Evolutionary conservation across 2,797 vertebrate genomes (phyloP).

Genomic region (Eulemur mongoz): DNA sequence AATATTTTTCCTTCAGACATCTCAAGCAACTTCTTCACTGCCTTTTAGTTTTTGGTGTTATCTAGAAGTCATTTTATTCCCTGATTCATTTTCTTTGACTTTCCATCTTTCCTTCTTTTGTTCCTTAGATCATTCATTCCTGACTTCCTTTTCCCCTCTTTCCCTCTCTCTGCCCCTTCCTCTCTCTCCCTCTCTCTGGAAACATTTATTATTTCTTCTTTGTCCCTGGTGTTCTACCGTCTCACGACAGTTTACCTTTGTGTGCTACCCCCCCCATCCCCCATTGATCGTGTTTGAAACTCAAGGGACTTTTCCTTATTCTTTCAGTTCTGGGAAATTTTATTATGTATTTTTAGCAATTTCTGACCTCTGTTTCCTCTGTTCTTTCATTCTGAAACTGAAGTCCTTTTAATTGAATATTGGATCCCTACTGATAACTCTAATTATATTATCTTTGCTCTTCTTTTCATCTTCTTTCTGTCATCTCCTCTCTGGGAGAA

Average conservation of each 20-base stretch:
- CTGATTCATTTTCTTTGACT: background rate
- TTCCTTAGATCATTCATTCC: background rate
- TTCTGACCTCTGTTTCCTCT: background rate
- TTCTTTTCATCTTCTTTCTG: background rate
- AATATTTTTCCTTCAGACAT: background rate
- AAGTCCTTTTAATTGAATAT: background rate
- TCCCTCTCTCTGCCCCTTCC: background rate
- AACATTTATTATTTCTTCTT: background rate
- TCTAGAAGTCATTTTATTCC: background rate
- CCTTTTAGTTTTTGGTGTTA: background rate
- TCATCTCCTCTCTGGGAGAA: background rate
- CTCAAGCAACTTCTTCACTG: background rate
- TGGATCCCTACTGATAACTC: background rate
- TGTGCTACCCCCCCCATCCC: accelerated
- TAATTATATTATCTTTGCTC: background rate
- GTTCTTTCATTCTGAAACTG: background rate
- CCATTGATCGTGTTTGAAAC: background rate
- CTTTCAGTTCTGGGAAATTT: background rate
- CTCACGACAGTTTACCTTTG: background rate
- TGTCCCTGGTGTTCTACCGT: background rate
- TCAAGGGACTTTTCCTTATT: background rate
- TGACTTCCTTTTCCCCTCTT: background rate
- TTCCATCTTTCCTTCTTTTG: background rate
- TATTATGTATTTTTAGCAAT: background rate
- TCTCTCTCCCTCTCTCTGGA: background rate